These are phyloP conservation scores for Platichthys stellatus DNA, from an alignment of 2,113 vertebrate species.

Conservation along the genomic window DNA sequence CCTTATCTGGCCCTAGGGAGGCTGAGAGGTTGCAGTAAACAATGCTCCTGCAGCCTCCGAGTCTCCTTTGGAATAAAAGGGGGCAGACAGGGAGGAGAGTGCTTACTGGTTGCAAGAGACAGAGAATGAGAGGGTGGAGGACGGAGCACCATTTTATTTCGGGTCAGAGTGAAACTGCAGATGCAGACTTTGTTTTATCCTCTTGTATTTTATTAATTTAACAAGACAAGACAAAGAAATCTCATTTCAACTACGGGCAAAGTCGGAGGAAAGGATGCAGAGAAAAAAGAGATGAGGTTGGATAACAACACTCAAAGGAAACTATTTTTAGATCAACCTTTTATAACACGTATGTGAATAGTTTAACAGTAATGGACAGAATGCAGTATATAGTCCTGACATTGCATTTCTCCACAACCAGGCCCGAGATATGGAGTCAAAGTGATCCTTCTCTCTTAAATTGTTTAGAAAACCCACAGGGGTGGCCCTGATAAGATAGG, in stretches of 20 bases:
- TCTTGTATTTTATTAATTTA: constrained; percentile 50
- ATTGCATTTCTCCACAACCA: not conserved
- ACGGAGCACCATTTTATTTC: constrained; percentile 36
- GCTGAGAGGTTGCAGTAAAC: constrained; percentile 71
- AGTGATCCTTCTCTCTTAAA: constrained; percentile 20
- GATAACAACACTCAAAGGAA: not conserved
- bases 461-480: not conserved
- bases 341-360: constrained; percentile 42
- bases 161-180: constrained; percentile 27
- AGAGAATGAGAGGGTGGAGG: constrained; percentile 27
- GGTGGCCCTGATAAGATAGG: constrained; percentile 54
- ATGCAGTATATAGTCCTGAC: not conserved
- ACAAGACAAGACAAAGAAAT: constrained; percentile 48
- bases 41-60: constrained; percentile 59
- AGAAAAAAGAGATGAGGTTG: not conserved
- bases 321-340: constrained; percentile 31
- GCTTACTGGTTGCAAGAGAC: constrained; percentile 59
- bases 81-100: constrained; percentile 39
- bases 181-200: constrained; percentile 22
- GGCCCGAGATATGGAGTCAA: not conserved
- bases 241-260: constrained; percentile 33
- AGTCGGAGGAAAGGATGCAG: constrained; percentile 18
- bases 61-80: constrained; percentile 43
- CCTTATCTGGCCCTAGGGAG: constrained; percentile 73
- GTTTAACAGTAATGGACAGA: constrained; percentile 34